Conservation (phyloP, 2,888 invertebrate genomes). For the Pyrrhia umbra region DNA sequence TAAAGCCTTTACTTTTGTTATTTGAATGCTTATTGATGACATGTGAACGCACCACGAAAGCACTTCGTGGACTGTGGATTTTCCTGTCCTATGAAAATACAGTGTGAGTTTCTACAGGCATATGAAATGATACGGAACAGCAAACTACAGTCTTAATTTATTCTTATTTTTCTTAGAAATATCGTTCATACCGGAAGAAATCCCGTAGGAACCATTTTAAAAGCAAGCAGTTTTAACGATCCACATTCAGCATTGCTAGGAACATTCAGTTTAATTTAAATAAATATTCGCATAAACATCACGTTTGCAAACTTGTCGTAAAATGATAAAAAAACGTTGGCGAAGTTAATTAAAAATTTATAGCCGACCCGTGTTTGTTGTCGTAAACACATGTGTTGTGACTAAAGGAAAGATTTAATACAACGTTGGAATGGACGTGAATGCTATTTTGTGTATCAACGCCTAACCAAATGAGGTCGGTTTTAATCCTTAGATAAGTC, state of each 20-base stretch:
- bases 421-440: slow-evolving; percentile 24
- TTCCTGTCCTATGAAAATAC: not conserved
- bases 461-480: slow-evolving; percentile 28
- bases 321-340: slow-evolving; percentile 45
- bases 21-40: no score
- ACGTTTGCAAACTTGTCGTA: slow-evolving; percentile 40
- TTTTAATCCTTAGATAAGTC: slow-evolving; percentile 21
- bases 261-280: slow-evolving; percentile 32
- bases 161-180: slow-evolving; percentile 5
- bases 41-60: no score
- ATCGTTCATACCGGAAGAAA: slow-evolving; percentile 15
- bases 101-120: no score
- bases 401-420: slow-evolving; percentile 49
- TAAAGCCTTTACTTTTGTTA: no score
- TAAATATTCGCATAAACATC: slow-evolving; percentile 49
- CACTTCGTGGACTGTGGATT: not conserved
- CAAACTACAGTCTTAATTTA: not conserved
- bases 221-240: slow-evolving; percentile 4
- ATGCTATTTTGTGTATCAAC: slow-evolving; percentile 28
- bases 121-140: slow-evolving; percentile 15
- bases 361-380: slow-evolving; percentile 50
- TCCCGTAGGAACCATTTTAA: not conserved
- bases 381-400: slow-evolving; percentile 44
- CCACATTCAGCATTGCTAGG: slow-evolving; percentile 17
- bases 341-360: slow-evolving; percentile 56